Evolutionary conservation across 2,888 invertebrate species (phyloP).

Genomic region (Diplolepis rosae): DNA sequence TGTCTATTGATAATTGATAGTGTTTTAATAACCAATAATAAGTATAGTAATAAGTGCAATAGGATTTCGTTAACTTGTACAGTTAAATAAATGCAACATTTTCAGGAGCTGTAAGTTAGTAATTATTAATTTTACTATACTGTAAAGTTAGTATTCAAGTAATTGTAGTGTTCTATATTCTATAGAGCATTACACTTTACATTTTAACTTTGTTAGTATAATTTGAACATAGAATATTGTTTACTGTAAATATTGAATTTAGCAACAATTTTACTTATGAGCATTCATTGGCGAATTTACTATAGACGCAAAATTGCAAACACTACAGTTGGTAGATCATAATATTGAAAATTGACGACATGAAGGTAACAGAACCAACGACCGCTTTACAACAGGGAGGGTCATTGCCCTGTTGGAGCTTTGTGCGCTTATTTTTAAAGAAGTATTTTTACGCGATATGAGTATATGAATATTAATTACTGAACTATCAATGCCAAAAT

Average conservation of each 20-base stretch:
- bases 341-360: constrained; percentile 18
- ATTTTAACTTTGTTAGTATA: no score
- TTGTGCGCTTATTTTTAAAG: constrained; percentile 57
- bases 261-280: constrained; percentile 1
- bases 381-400: constrained; percentile 35
- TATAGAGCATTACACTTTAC: no score
- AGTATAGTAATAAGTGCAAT: background rate
- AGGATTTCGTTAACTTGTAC: background rate
- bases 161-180: no score
- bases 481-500: constrained; percentile 9
- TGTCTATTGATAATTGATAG: background rate
- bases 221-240: no score
- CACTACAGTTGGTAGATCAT: background rate
- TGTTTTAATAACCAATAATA: background rate
- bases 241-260: background rate
- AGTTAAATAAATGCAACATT: background rate
- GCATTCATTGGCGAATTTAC: background rate
- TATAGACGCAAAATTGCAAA: background rate
- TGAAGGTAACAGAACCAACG: background rate
- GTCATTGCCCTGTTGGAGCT: constrained; percentile 48
- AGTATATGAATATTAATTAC: constrained; percentile 17
- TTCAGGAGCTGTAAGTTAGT: background rate
- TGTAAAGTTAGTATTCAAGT: no score
- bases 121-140: no score
- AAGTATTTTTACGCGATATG: constrained; percentile 57